Conservation (phyloP, 2,797 vertebrate species). For the Anomalospiza imberbis region DNA sequence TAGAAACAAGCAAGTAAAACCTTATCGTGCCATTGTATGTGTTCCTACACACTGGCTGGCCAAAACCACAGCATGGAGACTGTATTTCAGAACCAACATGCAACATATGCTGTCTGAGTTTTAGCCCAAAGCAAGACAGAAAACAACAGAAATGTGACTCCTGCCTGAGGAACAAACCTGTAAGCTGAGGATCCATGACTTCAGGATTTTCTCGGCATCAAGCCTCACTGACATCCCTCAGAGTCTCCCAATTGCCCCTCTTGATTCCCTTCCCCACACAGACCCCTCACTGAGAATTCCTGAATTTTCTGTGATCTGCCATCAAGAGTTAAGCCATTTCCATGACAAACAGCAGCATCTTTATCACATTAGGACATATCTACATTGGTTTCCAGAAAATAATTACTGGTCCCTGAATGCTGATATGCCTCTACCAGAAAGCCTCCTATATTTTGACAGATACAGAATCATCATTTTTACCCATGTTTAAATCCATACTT, state of each 20-base stretch:
- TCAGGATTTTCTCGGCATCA: neutral
- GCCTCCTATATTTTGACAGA: neutral
- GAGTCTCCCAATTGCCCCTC: accelerated
- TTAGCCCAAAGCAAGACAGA: neutral
- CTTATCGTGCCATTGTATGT: neutral
- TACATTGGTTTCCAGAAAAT: neutral
- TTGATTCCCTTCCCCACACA: neutral
- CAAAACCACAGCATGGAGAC: neutral
- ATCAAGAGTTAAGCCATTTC: neutral
- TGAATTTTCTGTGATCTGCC: neutral
- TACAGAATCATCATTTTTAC: neutral
- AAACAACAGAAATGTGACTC: neutral
- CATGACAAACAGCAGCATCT: neutral
- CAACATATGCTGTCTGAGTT: neutral
- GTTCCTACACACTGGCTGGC: neutral
- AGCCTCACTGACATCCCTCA: neutral
- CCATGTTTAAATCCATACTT: neutral
- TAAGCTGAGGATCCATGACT: neutral
- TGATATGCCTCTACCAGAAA: neutral
- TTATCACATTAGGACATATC: neutral
- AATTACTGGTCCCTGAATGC: neutral
- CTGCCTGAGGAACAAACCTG: neutral
- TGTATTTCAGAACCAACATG: neutral
- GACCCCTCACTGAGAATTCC: neutral
- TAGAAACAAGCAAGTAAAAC: neutral